Evolutionary conservation across 2,113 vertebrate genomes (phyloP), one percentile per base, ranked within the genome.

Genomic region (Struthio camelus): DNA sequence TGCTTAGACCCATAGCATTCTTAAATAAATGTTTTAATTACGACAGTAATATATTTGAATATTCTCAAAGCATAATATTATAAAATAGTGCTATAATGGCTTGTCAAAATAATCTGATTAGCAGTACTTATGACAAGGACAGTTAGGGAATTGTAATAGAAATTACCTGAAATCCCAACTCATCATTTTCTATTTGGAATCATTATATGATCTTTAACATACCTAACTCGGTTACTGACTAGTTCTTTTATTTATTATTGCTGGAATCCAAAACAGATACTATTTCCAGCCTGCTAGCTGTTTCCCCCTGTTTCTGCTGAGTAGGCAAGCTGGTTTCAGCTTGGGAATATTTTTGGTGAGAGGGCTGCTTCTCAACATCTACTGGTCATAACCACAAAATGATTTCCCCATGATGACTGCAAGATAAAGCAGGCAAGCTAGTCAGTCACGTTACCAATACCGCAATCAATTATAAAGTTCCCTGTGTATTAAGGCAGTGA

Each of bases 401-500:
- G 61, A 46, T 83, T 94, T 97, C 91, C 92, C 87, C 83, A 65
- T 32, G 44, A 71, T 76, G 77, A 81, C 25, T 80, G 65, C 69
- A 94, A 91, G 89, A 82, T 93, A 93, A 86, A 80, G 87, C 77
- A 59, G 69, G 50, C 85, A 81, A 48, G 69, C 61, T 38, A 40
- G 51, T 77, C 71, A 54, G 67, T 17, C 34, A 42, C 38, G 51
- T n/a, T 94, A 90, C 38, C 86, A 95, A 94, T 89, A 91, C 59
- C 46, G 44, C 84, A 97, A 97, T 95, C 94, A 77, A 70, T 82
- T 93, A 86, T 66, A 61, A 19, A 71, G 56, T 76, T 83, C 83
- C 38, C 70, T 19, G 58, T 12, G 46, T 15, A 14, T 77, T 42
- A 54, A 3, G 9, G 64, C 40, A 94, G 85, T 36, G 83, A 76